These are phyloP conservation scores for Malurus alboscapulatus DNA, from an alignment of 2,113 vertebrate genomes.

Conservation along the genomic window DNA sequence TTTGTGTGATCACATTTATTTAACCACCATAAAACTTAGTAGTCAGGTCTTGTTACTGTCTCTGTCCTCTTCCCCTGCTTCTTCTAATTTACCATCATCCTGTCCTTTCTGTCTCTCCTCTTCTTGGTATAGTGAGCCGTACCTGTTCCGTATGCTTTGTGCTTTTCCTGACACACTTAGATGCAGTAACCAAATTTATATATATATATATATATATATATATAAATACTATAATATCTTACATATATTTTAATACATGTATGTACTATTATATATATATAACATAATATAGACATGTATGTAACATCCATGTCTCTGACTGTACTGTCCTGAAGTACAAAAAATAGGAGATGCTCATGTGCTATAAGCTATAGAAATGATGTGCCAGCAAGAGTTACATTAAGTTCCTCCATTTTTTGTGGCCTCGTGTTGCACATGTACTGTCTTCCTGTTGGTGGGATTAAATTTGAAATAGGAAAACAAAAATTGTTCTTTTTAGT, in stretches of 20 bases:
- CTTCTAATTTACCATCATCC: not conserved
- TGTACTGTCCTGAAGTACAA: not conserved
- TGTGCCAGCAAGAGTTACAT: not conserved
- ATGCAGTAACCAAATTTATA: not conserved
- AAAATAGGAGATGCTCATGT: not conserved
- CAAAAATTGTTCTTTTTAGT: not conserved
- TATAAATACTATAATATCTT: no score
- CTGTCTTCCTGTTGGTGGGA: not conserved
- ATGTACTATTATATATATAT: no score
- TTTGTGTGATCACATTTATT: not conserved
- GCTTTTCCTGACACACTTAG: not conserved
- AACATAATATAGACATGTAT: not conserved
- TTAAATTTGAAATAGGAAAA: not conserved
- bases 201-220: no score
- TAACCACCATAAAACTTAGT: not conserved
- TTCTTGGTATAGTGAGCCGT: not conserved
- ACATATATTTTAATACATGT: no score
- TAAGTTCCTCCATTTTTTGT: not conserved
- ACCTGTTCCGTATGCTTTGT: not conserved
- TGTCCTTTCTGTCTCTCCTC: not conserved
- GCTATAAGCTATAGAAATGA: not conserved
- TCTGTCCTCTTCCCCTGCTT: not conserved
- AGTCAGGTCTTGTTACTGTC: not conserved
- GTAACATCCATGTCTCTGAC: not conserved
- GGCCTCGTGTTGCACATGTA: not conserved